phyloP scores from a whole-genome alignment of 2,888 invertebrate species.

The Tiliacea aurago region DNA sequence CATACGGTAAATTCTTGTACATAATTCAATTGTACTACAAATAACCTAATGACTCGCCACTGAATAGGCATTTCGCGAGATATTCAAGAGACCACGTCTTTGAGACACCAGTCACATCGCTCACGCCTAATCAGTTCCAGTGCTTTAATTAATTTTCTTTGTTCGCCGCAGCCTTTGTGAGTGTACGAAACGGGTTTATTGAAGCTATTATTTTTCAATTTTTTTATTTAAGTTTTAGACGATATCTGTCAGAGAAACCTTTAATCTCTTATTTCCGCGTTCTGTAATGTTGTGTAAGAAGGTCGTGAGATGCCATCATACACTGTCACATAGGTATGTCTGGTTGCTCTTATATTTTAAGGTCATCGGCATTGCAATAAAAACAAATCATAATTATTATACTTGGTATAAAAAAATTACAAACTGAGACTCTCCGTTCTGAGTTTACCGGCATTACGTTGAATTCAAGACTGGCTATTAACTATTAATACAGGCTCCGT shows the following conservation, averaged over 20 bases:
- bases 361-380: not conserved
- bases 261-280: slow-evolving; percentile 29
- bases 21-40: slow-evolving; percentile 34
- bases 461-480: slow-evolving; percentile 7
- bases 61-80: slow-evolving; percentile 26
- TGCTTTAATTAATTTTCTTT: slow-evolving; percentile 56
- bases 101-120: slow-evolving; percentile 47
- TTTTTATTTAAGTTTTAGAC: slow-evolving; percentile 48
- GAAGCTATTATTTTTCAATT: slow-evolving; percentile 50
- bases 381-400: not conserved
- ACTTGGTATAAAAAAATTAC: not conserved
- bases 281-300: slow-evolving; percentile 33
- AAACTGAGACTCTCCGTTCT: not conserved
- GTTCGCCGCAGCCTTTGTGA: slow-evolving; percentile 36
- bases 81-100: slow-evolving; percentile 39
- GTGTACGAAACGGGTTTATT: slow-evolving; percentile 28
- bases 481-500: slow-evolving; percentile 1
- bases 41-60: slow-evolving; percentile 28
- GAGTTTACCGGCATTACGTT: not conserved
- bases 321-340: not conserved
- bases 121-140: slow-evolving; percentile 53
- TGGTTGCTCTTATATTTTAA: slow-evolving; percentile 5
- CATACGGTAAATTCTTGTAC: slow-evolving; percentile 7
- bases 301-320: slow-evolving; percentile 10
- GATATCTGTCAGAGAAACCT: slow-evolving; percentile 32